Base-by-base conservation (phyloP, 1,140 invertebrate genomes). In the Scaptomyza graminum region DNA sequence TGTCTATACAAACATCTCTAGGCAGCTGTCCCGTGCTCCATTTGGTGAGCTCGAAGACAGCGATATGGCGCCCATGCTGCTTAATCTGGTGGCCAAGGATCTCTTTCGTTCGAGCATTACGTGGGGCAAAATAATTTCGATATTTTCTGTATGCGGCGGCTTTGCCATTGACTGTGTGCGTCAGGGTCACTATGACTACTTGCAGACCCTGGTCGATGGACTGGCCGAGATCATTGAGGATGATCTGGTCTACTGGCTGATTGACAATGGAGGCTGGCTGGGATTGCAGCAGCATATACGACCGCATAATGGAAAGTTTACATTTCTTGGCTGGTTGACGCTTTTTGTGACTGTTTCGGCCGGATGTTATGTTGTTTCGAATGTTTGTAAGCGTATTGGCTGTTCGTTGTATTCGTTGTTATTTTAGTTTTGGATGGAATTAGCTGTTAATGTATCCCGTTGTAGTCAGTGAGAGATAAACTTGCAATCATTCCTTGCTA, bases 91-190 rank as follows among this genome's bases (percentile, higher is more conserved):
- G 7, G 94, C 94, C 16, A 92, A 93, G 47, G 94, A 95, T 71
- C 91, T 95, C 15, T 93, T 95, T 55, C 92, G 92, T 41, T 89
- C 90, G 2, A 94, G 94, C 61, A 93, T 95, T 43, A 95, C 93
- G 2, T 95, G 95, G 95, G 93, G 93, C 16, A 94, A 95, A 90
- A 93, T 96, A 13, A 93, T 95, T 1, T 94, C 95, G 0, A 92
- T 96, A 49, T 95, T 94, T 74, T 94, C 94, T 0, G 93, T 96
- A 1, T 94, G 95, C 8, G 95, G 95, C 5, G 95, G 95, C 0
- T 92, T 96, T 22, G 95, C 95, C n/a, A 94, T 95, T 0, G 95
- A 96, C 78, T 95, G 94, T 76, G 95, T 95, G 0, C 92, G 93
- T 3, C 94, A 94, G 79, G 94, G 94, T 5, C 94, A 94, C 74